These are phyloP conservation scores for Heliothis peltigera DNA, from an alignment of 2,888 invertebrate species.

Conservation along the genomic window DNA sequence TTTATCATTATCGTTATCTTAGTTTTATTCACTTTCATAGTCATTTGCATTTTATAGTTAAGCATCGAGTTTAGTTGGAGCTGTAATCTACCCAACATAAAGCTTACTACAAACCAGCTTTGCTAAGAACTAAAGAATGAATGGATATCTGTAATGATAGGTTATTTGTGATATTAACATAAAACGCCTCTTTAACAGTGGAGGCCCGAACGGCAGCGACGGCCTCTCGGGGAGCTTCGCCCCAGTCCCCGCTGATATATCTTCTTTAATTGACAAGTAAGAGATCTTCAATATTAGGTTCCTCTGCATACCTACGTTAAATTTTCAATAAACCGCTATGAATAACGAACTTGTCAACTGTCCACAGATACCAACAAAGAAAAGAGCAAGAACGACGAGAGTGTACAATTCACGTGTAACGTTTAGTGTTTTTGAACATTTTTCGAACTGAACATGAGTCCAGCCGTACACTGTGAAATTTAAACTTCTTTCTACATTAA, in stretches of 20 bases:
- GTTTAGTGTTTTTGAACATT: constrained; percentile 62
- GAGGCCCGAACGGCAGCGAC: constrained; percentile 85
- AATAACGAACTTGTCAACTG: constrained; percentile 21
- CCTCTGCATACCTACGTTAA: not conserved
- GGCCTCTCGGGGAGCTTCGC: constrained; percentile 81
- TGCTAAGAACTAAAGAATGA: constrained; percentile 16
- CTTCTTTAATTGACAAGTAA: constrained; percentile 88
- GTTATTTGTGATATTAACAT: constrained; percentile 4
- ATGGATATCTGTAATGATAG: not conserved
- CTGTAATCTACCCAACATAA: constrained; percentile 31
- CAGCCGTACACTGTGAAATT: constrained; percentile 42
- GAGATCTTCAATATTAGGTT: constrained; percentile 33
- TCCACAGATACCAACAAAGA: constrained; percentile 92
- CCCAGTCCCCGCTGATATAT: constrained; percentile 86
- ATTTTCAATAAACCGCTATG: not conserved
- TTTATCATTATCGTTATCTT: not conserved
- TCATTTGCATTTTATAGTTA: constrained; percentile 24
- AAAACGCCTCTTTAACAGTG: constrained; percentile 68
- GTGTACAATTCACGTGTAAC: constrained; percentile 93
- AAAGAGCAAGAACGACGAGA: constrained; percentile 93
- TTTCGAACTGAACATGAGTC: constrained; percentile 46
- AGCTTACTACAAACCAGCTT: constrained; percentile 55
- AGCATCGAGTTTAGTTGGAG: constrained; percentile 6
- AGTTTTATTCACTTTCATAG: constrained; percentile 14
- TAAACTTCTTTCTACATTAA: constrained; percentile 26